phyloP scores from a whole-genome alignment of 2,888 invertebrate species.

The Rhaphigaster nebulosa region DNA sequence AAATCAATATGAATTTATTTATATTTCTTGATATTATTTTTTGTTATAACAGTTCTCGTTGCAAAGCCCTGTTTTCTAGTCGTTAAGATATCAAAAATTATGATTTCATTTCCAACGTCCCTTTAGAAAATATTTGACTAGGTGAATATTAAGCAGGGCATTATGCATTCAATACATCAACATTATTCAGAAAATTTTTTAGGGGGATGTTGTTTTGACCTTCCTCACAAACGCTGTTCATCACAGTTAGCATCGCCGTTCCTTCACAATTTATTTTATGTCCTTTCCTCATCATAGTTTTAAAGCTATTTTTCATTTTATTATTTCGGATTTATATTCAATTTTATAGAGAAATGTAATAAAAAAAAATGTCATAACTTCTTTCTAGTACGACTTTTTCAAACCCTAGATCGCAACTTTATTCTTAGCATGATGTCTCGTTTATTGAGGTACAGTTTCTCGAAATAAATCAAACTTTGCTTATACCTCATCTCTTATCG shows the following conservation, averaged over 20 bases:
- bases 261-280: background rate
- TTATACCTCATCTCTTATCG: no score
- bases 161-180: background rate
- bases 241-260: background rate
- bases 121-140: background rate
- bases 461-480: no score
- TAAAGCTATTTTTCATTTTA: background rate
- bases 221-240: background rate
- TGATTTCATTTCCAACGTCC: background rate
- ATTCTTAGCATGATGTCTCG: no score
- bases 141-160: background rate
- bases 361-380: no score
- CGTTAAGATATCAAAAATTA: background rate
- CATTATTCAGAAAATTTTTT: constrained; percentile 21
- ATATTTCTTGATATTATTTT: no score
- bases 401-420: no score
- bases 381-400: no score
- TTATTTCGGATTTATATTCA: no score
- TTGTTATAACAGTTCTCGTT: background rate
- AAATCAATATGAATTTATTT: no score
- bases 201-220: background rate
- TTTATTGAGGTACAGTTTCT: no score
- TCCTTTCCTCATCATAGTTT: background rate
- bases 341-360: no score
- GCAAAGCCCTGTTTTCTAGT: background rate